Evolutionary conservation across 2,113 vertebrate genomes (phyloP), one percentile per base, ranked within the genome.

Genomic region (Entomyzon cyanotis): DNA sequence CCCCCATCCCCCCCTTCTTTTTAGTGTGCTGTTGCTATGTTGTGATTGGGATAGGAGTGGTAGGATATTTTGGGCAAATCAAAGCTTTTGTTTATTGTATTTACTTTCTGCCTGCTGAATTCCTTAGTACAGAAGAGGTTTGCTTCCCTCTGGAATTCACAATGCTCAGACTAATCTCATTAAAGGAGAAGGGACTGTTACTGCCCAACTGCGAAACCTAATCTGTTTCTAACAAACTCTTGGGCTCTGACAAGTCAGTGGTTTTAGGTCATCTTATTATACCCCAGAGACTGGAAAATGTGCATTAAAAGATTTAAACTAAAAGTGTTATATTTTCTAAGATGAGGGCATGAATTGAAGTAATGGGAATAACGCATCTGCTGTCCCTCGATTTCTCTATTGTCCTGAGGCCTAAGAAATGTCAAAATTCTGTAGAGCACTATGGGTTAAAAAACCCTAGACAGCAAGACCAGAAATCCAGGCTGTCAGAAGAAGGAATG

Each of bases 71-170:
- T 15, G 27, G 63, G 44, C 50, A 91, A 93, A 77, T 75, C 42
- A 83, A 28, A 93, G 67, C 67, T 62, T 85, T 89, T 84, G n/a
- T 5, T 74, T 90, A 60, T 65, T 87, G 27, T 87, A 10, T 79
- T 92, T 81, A 35, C n/a, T 42, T 91, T 83, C 55, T 39, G 27
- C 24, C 53, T 74, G 58, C n/a, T 93, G 58, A 79, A 58, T 91
- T 87, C 67, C 53, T 22, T 65, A 50, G 37, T 30, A 24, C 25
- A 67, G 74, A 65, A 83, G 60, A 50, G 13, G 30, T 86, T 95
- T 83, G 71, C 84, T 95, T 89, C 39, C 87, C 78, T 46, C 55
- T 85, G 84, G 82, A 90, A 89, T 86, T 94, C 78, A 47, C 63
- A 59, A 4, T 62, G 63, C 37, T 87, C 65, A 64, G 87, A 52